Percentiles rank a stretch among this genome's conserved stretches.
Conservation (phyloP, 2,113 vertebrate genomes). For the Erythrocercus mccallii region DNA sequence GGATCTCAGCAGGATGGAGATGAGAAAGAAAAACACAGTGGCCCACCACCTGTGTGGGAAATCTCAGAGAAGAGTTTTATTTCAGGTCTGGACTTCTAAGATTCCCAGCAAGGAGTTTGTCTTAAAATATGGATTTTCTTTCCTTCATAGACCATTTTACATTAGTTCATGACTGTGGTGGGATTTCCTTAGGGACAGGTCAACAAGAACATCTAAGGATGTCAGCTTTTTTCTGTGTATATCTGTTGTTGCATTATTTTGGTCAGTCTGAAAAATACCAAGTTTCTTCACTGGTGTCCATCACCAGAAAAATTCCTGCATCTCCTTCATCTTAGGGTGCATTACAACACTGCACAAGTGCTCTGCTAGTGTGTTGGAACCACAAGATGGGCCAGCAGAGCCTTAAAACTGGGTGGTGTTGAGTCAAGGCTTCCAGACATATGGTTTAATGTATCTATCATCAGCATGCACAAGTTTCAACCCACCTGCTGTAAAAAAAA, state of each 20-base stretch:
- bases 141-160: not conserved
- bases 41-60: not conserved
- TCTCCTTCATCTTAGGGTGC: not conserved
- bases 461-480: not conserved
- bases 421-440: not conserved
- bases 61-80: not conserved
- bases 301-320: not conserved
- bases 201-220: not conserved
- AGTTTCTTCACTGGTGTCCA: rapidly evolving
- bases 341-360: not conserved
- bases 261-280: not conserved
- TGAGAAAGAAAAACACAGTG: not conserved
- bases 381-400: not conserved
- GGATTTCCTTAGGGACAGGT: not conserved
- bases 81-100: not conserved
- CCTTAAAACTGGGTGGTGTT: not conserved
- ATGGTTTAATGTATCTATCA: not conserved
- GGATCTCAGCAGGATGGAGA: not conserved
- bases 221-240: not conserved
- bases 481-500: not conserved
- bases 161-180: not conserved
- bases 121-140: not conserved
- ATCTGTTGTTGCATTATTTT: not conserved
- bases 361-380: not conserved
- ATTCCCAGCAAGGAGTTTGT: not conserved